Evolutionary conservation across 2,888 invertebrate species (phyloP).

Genomic region (Polietes domitor): DNA sequence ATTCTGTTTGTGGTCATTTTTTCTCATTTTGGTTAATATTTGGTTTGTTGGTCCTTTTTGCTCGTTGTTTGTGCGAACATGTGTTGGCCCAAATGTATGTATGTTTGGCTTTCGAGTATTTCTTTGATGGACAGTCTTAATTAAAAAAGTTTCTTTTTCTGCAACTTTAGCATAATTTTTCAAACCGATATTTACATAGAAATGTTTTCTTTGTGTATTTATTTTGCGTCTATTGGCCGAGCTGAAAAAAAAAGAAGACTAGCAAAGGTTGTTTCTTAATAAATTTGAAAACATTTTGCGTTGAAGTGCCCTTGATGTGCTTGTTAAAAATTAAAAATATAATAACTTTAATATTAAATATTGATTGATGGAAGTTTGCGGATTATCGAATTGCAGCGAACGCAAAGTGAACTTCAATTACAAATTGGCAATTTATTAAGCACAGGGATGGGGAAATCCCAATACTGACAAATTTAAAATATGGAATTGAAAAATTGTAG

Average conservation of each 20-base stretch:
- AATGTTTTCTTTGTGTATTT: conserved; percentile 8
- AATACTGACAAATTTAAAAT: too few relatives aligned
- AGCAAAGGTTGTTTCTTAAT: background rate
- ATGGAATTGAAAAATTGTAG: too few relatives aligned
- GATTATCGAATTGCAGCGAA: too few relatives aligned
- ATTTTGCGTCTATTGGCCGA: background rate
- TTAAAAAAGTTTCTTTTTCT: conserved; percentile 55
- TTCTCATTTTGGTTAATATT: background rate
- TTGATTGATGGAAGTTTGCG: too few relatives aligned
- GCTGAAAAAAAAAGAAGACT: background rate
- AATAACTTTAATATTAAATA: too few relatives aligned
- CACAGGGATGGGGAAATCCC: too few relatives aligned
- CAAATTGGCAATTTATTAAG: too few relatives aligned
- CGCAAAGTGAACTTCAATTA: too few relatives aligned
- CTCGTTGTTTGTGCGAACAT: background rate
- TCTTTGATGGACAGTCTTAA: conserved; percentile 58
- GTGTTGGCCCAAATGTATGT: background rate
- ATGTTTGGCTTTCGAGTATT: conserved; percentile 35
- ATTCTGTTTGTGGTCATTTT: background rate
- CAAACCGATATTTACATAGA: conserved; percentile 12
- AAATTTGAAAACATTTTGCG: background rate
- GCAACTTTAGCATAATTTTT: conserved; percentile 45
- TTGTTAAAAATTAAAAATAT: too few relatives aligned
- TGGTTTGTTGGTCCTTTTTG: background rate
- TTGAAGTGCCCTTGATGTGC: too few relatives aligned